Conservation (phyloP, 2,797 vertebrate genomes). For the Arnoldichthys spilopterus region DNA sequence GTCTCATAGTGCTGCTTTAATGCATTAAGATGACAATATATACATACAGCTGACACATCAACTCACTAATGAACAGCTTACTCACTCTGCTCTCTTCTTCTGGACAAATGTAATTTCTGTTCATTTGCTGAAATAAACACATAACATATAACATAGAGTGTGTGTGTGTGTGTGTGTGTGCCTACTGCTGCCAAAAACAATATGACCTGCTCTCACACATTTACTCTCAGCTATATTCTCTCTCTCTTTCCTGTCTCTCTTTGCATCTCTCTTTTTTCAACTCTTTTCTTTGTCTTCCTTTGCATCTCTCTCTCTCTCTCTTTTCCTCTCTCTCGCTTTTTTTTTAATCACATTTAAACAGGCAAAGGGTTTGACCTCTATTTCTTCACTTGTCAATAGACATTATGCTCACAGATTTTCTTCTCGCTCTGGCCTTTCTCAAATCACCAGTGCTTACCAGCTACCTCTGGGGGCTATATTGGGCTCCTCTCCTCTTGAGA, state of each 20-base stretch:
- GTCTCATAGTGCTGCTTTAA: no score
- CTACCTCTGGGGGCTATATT: constrained; percentile 9
- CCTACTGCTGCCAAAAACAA: no score
- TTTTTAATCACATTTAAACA: constrained; percentile 4
- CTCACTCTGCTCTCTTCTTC: no score
- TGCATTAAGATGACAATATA: no score
- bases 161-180: not conserved
- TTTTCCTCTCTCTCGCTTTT: not conserved
- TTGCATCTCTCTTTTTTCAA: not conserved
- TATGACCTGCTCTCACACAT: not conserved
- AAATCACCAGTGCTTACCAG: constrained; percentile 37
- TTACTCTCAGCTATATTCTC: not conserved
- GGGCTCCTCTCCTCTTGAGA: constrained; percentile 1
- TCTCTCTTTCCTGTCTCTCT: not conserved
- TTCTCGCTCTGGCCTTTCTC: constrained; percentile 1
- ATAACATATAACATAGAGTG: no score
- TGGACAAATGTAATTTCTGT: no score
- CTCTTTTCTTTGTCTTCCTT: not conserved
- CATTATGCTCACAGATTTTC: constrained; percentile 21
- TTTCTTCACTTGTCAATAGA: constrained; percentile 43
- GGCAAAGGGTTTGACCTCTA: constrained; percentile 24
- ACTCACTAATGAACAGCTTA: no score
- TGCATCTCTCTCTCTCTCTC: not conserved
- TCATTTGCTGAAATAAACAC: no score
- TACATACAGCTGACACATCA: no score